Evolutionary conservation across 1,140 invertebrate species (phyloP), one percentile per base, ranked within the genome.

Genomic region (Archivesica marissinica): DNA sequence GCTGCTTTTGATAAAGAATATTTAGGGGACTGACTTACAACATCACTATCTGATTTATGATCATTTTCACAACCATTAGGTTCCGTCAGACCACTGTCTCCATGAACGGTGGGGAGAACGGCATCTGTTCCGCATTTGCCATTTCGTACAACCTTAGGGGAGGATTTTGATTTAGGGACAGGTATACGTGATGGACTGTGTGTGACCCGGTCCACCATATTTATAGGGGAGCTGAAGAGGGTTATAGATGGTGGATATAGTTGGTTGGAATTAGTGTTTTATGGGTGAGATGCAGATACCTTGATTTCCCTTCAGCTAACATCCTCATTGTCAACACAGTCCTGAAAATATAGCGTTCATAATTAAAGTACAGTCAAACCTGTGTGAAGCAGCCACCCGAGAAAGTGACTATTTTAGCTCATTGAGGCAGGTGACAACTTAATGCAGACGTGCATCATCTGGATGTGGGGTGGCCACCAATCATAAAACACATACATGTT

Each of bases 171-270:
- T 9, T 89, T 87, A 56, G 90, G 90, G 54, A 91, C 75, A 54
- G 91, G 91, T 56, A 92, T 92, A 56, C 90, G 87, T 54, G 91
- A 92, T 47, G 90, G 88, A 81, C 91, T 88, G 11, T 88, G 87
- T 70, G 89, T 81, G 35, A 88, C 83, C 72, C 86, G 81, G 79
- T 90, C 90, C 54, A 90, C 91, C 91, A 92, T 92, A 47, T 54
- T 70, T 68, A 38, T n/a, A n/a, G 11, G n/a, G 20, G 7, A 52
- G 74, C 50, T 15, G 25, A 2, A 0, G 41, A 39, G 23, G 47
- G 33, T 38, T 59, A 76, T 23, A 59, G n/a, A 41, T 33, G 74
- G 74, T 56, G 74, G 25, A 39, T 76, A 76, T 1, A 7, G 23
- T 23, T n/a, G 23, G 30, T 11, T 50, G 25, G 68, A 25, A 9